Evolutionary conservation across 2,888 invertebrate genomes (phyloP).

Genomic region (Athalia circularis): DNA sequence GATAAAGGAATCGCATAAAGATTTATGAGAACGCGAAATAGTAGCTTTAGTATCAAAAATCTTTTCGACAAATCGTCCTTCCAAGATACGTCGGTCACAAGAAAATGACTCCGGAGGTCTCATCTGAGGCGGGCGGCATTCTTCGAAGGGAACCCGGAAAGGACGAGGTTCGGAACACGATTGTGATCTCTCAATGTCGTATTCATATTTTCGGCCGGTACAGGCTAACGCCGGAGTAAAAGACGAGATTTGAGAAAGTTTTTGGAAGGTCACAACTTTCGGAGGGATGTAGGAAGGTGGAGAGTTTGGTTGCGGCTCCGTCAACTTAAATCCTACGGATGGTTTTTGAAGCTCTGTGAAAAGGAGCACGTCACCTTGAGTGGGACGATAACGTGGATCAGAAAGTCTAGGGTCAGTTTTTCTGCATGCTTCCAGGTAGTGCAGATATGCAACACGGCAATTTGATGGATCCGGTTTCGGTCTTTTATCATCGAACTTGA

Average conservation of each 20-base stretch:
- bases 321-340: background rate
- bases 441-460: slow-evolving; percentile 42
- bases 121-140: slow-evolving; percentile 51
- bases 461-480: slow-evolving; percentile 46
- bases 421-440: slow-evolving; percentile 12
- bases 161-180: slow-evolving; percentile 48
- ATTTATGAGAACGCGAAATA: background rate
- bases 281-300: slow-evolving; percentile 54
- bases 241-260: slow-evolving; percentile 42
- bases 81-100: slow-evolving; percentile 46
- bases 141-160: slow-evolving; percentile 52
- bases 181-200: too few relatives aligned
- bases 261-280: slow-evolving; percentile 51
- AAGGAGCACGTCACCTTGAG: slow-evolving; percentile 53
- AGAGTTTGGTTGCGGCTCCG: slow-evolving; percentile 51
- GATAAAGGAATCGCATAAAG: background rate
- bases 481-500: slow-evolving; percentile 44
- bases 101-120: slow-evolving; percentile 47
- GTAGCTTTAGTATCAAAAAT: slow-evolving; percentile 9
- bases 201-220: background rate
- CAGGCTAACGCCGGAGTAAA: slow-evolving; percentile 47
- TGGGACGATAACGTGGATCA: slow-evolving; percentile 55
- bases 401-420: slow-evolving; percentile 52
- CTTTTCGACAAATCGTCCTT: slow-evolving; percentile 24
- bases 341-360: slow-evolving; percentile 48